Evolutionary conservation across 1,140 invertebrate genomes (phyloP), one percentile per base, ranked within the genome.

Genomic region (Calephelis virginiensis): DNA sequence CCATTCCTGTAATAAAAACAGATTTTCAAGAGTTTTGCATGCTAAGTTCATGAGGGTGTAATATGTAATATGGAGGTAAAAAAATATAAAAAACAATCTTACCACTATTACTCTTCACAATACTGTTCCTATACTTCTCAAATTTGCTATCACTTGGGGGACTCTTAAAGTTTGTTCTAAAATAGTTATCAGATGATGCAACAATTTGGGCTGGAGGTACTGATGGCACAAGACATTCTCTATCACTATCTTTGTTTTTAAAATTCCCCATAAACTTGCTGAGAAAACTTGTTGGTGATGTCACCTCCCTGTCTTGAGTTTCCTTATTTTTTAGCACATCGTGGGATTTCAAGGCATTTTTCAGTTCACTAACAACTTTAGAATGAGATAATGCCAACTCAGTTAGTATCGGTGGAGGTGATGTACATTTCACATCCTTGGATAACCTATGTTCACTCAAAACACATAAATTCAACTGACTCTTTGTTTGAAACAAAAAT

Each of bases 401-500:
- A 0, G 85, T 80, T 74, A 91, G 74, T 0, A 89, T 72, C 0
- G 83, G 86, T 8, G 82, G 80, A 3, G 84, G 82, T 0, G 86
- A 84, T 11, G 76, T 76, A 8, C 77, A 75, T 64, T 76, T 71
- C 0, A 71, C 71, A 40, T 83, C 82, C 70, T 82, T 86, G 3
- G 70, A 67, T 6, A 74, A 70, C 59, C 81, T 75, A 63, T 81
- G 77, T 47, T 91, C 83, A 11, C 74, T 81, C 65, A 92, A 85
- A 49, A 94, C 78, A 70, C 92, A 94, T 1, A 96, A 82, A 87
- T 96, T 94, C 72, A 96, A 92, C 81, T 96, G 96, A 40, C 95
- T 96, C 76, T 93, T 93, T 0, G 95, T 96, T 85, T 95, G 94
- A 87, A 95, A 96, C 0, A 95, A 93, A 88, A 97, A 97, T 14